Percentiles rank a stretch among this genome's conserved stretches.
Conservation (phyloP, 2,113 vertebrate genomes). For the Tachuris rubrigastra region DNA sequence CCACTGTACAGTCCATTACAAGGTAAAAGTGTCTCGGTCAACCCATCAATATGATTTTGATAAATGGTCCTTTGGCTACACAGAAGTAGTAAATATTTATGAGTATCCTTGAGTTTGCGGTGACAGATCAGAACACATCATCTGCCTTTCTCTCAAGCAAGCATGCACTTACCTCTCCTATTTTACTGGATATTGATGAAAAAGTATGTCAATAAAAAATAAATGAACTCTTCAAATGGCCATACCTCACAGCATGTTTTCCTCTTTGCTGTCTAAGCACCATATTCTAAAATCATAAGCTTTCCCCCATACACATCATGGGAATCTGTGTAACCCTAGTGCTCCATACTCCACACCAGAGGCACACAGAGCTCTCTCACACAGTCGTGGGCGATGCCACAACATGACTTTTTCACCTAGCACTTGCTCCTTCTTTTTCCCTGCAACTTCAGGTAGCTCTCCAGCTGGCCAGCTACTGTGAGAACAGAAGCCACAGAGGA, state of each 20-base stretch:
- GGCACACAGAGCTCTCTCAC: neutral
- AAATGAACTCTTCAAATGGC: neutral
- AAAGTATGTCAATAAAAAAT: neutral
- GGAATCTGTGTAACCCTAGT: neutral
- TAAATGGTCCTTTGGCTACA: neutral
- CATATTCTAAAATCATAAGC: neutral
- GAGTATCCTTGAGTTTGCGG: neutral
- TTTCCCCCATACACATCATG: accelerated
- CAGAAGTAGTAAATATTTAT: conserved; percentile 2
- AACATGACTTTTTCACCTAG: neutral
- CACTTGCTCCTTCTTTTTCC: neutral
- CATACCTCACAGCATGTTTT: neutral
- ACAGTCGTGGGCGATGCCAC: accelerated
- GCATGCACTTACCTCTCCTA: neutral
- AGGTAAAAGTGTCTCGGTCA: neutral
- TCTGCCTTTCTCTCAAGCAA: neutral
- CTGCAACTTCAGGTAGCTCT: neutral
- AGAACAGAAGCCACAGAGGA: neutral
- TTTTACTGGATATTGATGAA: neutral
- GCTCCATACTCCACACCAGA: neutral
- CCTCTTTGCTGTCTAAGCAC: neutral
- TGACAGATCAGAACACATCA: neutral
- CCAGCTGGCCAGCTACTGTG: neutral
- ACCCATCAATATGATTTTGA: neutral
- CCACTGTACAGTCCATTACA: neutral